These are phyloP conservation scores for Tridacna gigas DNA, from an alignment of 2,888 invertebrate species.

Conservation along the genomic window DNA sequence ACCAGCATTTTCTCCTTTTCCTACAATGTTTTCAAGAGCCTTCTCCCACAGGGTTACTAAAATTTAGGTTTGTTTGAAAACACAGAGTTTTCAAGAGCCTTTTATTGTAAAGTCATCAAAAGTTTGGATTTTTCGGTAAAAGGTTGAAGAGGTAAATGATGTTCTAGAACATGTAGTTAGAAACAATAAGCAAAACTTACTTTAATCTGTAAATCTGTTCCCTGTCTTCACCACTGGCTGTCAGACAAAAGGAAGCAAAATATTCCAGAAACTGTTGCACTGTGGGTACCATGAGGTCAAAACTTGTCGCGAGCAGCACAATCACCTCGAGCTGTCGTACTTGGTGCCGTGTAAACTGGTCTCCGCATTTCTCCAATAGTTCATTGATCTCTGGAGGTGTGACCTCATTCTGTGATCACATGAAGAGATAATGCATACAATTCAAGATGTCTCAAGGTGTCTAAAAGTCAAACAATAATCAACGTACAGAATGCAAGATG, in stretches of 20 bases:
- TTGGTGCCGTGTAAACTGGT: conserved; percentile 70
- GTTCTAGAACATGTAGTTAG: no score
- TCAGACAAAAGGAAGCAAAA: conserved; percentile 66
- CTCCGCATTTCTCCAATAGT: conserved; percentile 69
- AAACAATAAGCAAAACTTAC: conserved; percentile 26
- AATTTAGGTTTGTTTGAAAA: no score
- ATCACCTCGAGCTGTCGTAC: conserved; percentile 75
- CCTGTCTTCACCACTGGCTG: conserved; percentile 37
- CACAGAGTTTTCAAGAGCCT: no score
- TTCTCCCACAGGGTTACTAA: neutral
- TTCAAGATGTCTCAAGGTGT: no score
- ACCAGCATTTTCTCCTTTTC: no score
- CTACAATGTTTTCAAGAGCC: neutral
- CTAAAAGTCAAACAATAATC: no score
- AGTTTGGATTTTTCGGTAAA: no score
- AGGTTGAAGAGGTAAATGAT: no score
- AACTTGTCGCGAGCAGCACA: conserved; percentile 73
- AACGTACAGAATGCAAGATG: no score
- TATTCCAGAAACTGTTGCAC: conserved; percentile 77
- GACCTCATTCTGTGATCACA: conserved; percentile 73
- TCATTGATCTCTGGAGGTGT: conserved; percentile 76
- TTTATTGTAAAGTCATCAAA: no score
- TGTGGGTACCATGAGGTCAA: conserved; percentile 77
- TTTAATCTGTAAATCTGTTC: conserved; percentile 47
- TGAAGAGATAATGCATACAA: neutral